Base-by-base conservation (phyloP, 2,888 invertebrate species). In the Leptopterna dolabrata region DNA sequence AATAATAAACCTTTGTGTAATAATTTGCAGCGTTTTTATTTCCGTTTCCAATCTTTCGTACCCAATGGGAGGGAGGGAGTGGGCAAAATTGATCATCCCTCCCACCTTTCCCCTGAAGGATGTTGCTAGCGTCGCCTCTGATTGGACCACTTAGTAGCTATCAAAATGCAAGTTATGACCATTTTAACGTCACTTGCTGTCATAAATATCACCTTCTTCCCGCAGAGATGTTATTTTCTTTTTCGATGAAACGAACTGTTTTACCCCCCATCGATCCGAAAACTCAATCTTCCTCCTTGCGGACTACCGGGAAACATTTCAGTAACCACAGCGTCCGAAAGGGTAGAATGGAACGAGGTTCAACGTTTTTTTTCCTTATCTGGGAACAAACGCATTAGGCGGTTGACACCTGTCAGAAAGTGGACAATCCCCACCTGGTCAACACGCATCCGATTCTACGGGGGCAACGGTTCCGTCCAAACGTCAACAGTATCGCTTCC, bases 401-500 rank as follows among this genome's bases (percentile, higher is more conserved):
- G 13, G 19, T 63, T 63, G 63, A 63, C 63, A 63, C 63, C 24
- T 63, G 63, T 63, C 63, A 63, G 63, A 63, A 63, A 0, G 63
- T 24, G 63, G 63, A 1, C 63, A 63, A 63, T 63, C 24, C 63
- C 63, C 63, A 63, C 63, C 63, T 63, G 63, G 63, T 63, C 63
- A 63, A 27, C 63, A 63, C 63, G n/a, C 51, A 63, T 24, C 63
- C 19, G 36, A 36, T 19, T 63, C 24, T 24, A 2, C 2, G 9
- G n/a, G 6, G 63, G 19, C 63, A 63, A 63, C 63, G 63, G 63
- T 63, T 63, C 7, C 24, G 63, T 24, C 63, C 63, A 63, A 63
- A 63, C 63, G 63, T 63, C 63, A 63, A 63, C 63, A 63, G 63
- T 63, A 63, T 63, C 63, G 63, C 63, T 63, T 13, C 63, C 24